Evolutionary conservation across 2,113 vertebrate genomes (phyloP), one percentile per base, ranked within the genome.

Genomic region (Merops nubicus): DNA sequence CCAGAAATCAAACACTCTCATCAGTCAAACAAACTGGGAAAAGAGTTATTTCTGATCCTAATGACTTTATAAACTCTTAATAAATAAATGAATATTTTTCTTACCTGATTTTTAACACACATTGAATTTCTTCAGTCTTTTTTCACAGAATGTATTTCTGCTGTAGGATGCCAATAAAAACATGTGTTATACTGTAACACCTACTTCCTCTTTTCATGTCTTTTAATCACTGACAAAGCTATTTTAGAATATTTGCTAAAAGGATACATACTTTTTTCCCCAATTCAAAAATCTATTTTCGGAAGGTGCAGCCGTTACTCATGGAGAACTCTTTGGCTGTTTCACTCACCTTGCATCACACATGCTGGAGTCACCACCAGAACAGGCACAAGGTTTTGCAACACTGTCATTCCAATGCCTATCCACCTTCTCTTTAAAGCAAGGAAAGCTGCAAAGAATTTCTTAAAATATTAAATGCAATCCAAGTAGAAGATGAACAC

Each of bases 171-270:
- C n/a, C 67, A 85, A 75, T 45, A 84, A 38, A 84, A 89, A 40
- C 18, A 59, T 51, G 43, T 51, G 31, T 42, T 65, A 25, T 28
- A 53, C 26, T 75, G 63, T 47, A 86, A 74, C 14, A 67, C 19
- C 38, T 64, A 68, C 28, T 96, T 95, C 92, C 91, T 82, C 43
- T 76, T 93, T 88, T 83, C 11, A 54, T 85, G 70, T 85, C 9
- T 93, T 95, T 96, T 85, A 88, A 50, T 69, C 38, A 17, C 26
- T 53, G 26, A 60, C 23, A 83, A 94, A 74, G 40, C 54, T 92
- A 72, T 80, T 92, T 95, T 77, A 78, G 56, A 88, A 56, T 70
- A 90, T 92, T 85, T 92, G 26, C 70, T 95, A 21, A 85, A 88
- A 77, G 48, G 31, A 72, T 68, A 92, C 22, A 59, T 53, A 34